phyloP scores from a whole-genome alignment of 2,888 invertebrate genomes.

The Brachyopa scutellaris region DNA sequence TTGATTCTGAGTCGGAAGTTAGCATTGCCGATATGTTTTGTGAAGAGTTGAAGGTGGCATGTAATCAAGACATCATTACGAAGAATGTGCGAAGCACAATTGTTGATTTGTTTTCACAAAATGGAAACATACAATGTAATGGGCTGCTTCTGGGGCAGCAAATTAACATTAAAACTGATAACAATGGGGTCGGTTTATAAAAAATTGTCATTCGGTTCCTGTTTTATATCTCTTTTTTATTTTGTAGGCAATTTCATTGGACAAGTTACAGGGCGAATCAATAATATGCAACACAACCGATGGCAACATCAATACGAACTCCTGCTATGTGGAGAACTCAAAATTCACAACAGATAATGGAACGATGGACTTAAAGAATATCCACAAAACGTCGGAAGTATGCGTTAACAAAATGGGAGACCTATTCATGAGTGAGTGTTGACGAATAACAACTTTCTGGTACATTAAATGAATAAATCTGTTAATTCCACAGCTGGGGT shows the following conservation, averaged over 20 bases:
- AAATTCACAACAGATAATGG: slow-evolving; percentile 79
- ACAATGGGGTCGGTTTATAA: slow-evolving; percentile 73
- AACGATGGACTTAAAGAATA: slow-evolving; percentile 78
- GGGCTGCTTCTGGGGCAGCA: slow-evolving; percentile 77
- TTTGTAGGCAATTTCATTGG: slow-evolving; percentile 77
- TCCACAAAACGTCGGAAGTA: slow-evolving; percentile 79
- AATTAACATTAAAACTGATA: slow-evolving; percentile 76
- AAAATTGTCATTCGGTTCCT: not conserved
- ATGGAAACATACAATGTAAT: slow-evolving; percentile 77
- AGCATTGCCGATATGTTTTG: slow-evolving; percentile 76
- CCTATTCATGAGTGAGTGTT: slow-evolving; percentile 78
- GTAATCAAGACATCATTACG: slow-evolving; percentile 75
- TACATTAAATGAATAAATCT: not conserved
- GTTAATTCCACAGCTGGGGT: slow-evolving; percentile 77
- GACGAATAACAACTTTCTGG: not conserved
- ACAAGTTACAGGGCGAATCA: slow-evolving; percentile 79
- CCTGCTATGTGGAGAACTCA: slow-evolving; percentile 79
- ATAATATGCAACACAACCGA: slow-evolving; percentile 76
- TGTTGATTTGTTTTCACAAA: slow-evolving; percentile 75
- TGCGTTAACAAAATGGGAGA: slow-evolving; percentile 77
- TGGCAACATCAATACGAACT: slow-evolving; percentile 78
- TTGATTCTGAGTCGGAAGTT: slow-evolving; percentile 74
- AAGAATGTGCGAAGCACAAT: slow-evolving; percentile 77
- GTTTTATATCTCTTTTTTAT: not conserved
- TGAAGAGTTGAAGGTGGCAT: slow-evolving; percentile 75